These are phyloP conservation scores for Pantherophis vulpinus DNA, from an alignment of 2,797 vertebrate genomes.

Conservation along the genomic window DNA sequence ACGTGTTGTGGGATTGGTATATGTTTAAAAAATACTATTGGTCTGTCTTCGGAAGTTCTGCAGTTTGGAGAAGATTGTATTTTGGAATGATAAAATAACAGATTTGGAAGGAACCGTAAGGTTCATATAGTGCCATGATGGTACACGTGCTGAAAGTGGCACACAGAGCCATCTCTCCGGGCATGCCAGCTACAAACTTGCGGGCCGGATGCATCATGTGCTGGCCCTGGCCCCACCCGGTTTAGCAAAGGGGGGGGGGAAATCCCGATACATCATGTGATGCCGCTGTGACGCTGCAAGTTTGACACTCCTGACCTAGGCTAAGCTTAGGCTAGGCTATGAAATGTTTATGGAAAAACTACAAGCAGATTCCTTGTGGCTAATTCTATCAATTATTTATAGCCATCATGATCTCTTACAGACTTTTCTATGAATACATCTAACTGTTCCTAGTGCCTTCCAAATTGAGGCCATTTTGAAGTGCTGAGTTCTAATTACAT, in stretches of 20 bases:
- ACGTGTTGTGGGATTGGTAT: slow-evolving; percentile 20
- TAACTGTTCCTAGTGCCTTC: background rate
- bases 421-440: background rate
- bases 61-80: slow-evolving; percentile 22
- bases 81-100: background rate
- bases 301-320: background rate
- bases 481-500: background rate
- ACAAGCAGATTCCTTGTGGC: background rate
- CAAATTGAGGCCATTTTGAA: background rate
- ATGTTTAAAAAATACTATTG: slow-evolving; percentile 32
- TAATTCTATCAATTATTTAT: background rate
- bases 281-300: too few species aligned
- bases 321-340: background rate
- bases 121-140: too few species aligned
- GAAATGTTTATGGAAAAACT: background rate
- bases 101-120: background rate
- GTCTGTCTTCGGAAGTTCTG: background rate
- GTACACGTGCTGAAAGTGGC: too few species aligned
- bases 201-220: too few species aligned
- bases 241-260: too few species aligned
- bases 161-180: too few species aligned
- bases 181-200: too few species aligned
- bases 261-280: too few species aligned
- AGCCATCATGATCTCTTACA: background rate
- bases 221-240: too few species aligned